phyloP scores from a whole-genome alignment of 1,140 invertebrate genomes.

The Drosophila pallidifrons region DNA sequence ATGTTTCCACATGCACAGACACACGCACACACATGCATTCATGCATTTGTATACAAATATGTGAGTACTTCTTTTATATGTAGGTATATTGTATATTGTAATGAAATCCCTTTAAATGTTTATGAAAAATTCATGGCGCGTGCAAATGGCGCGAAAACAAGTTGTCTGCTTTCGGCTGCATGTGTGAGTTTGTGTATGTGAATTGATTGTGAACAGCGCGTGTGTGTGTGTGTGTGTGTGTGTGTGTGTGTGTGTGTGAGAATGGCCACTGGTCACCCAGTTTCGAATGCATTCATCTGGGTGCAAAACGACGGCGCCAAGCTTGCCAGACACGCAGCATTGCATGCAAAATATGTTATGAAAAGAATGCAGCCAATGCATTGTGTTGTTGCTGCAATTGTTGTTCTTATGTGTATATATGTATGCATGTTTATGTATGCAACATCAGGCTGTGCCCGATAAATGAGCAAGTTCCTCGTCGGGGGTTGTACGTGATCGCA shows the following conservation, averaged over 20 bases:
- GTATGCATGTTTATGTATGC: background rate
- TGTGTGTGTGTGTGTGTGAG: background rate
- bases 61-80: background rate
- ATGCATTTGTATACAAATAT: slow-evolving; percentile 17
- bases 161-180: slow-evolving; percentile 44
- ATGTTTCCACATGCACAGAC: slow-evolving; percentile 17
- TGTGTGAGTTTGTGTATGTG: slow-evolving; percentile 20
- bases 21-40: slow-evolving; percentile 20
- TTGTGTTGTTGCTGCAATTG: slow-evolving; percentile 50
- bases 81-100: slow-evolving; percentile 52
- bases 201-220: background rate
- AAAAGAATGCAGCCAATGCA: slow-evolving; percentile 71
- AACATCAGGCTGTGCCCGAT: slow-evolving; percentile 53
- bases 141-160: slow-evolving; percentile 84
- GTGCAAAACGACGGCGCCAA: slow-evolving; percentile 80
- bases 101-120: slow-evolving; percentile 82
- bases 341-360: slow-evolving; percentile 82
- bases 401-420: slow-evolving; percentile 21
- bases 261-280: slow-evolving; percentile 36
- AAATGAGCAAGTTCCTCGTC: slow-evolving; percentile 60
- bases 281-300: slow-evolving; percentile 45
- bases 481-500: slow-evolving; percentile 66
- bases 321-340: slow-evolving; percentile 74
- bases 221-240: slow-evolving; percentile 2
- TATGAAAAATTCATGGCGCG: slow-evolving; percentile 83